Conservation (phyloP, 1,140 invertebrate genomes). For the Sycophaga agraensis region DNA sequence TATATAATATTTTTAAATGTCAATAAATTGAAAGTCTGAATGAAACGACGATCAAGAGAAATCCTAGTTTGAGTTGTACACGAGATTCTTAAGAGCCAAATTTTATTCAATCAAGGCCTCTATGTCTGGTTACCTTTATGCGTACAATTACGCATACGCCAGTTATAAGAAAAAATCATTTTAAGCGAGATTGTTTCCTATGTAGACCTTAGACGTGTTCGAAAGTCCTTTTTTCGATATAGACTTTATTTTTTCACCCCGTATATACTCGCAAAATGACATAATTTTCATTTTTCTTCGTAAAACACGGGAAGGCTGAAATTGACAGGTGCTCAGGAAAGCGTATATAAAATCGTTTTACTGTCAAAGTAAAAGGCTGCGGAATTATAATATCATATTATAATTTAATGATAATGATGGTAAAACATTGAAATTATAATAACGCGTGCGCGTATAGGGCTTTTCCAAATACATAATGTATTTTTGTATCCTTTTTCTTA, state of each 20-base stretch:
- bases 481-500: constrained; percentile 47
- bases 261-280: background rate
- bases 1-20: constrained; percentile 5
- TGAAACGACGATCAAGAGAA: constrained; percentile 2
- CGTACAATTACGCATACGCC: background rate
- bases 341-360: constrained; percentile 32
- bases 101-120: constrained; percentile 9
- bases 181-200: constrained; percentile 15
- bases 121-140: background rate
- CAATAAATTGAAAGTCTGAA: constrained; percentile 23
- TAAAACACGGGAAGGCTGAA: constrained; percentile 45
- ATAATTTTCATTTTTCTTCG: constrained; percentile 34
- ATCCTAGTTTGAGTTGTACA: constrained; percentile 1
- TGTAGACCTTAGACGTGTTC: constrained; percentile 36
- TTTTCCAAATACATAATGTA: constrained; percentile 33
- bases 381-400: constrained; percentile 11
- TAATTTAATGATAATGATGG: constrained; percentile 23
- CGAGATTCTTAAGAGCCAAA: background rate
- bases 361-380: constrained; percentile 18
- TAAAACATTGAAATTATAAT: constrained; percentile 32
- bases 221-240: constrained; percentile 41
- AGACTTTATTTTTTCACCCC: constrained; percentile 12
- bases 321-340: constrained; percentile 49
- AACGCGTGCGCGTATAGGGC: constrained; percentile 34
- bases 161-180: background rate